phyloP scores from a whole-genome alignment of 2,888 invertebrate species.

The Caenorhabditis sp. region DNA sequence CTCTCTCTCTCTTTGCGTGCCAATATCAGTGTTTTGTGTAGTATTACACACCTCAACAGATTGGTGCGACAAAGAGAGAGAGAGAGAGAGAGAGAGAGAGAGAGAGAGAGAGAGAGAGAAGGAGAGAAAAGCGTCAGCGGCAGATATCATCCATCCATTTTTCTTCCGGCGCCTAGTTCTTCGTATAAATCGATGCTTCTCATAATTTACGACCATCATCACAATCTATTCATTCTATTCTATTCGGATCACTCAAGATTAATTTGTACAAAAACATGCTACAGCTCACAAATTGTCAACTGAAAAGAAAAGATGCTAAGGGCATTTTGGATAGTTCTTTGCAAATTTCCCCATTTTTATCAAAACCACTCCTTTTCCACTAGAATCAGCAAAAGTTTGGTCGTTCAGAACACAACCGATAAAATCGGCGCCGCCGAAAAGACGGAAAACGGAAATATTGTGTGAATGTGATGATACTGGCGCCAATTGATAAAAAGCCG shows the following conservation, averaged over 20 bases:
- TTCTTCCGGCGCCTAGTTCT: neutral
- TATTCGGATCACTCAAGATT: no score
- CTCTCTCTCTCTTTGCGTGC: neutral
- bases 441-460: no score
- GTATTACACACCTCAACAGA: conserved; percentile 32
- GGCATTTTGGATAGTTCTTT: no score
- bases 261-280: no score
- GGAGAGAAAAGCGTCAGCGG: neutral
- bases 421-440: no score
- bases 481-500: no score
- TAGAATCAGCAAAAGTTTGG: neutral
- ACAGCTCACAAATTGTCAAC: no score
- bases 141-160: neutral
- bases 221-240: neutral
- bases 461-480: no score
- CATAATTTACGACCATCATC: conserved; percentile 33
- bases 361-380: no score
- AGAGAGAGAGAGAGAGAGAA: neutral
- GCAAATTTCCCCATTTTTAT: no score
- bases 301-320: no score
- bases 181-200: neutral
- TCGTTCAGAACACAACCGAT: neutral
- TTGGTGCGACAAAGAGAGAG: conserved; percentile 16
- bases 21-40: no score
- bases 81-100: conserved; percentile 2